These are phyloP conservation scores for Euplexia lucipara DNA, from an alignment of 2,888 invertebrate species.

Conservation along the genomic window DNA sequence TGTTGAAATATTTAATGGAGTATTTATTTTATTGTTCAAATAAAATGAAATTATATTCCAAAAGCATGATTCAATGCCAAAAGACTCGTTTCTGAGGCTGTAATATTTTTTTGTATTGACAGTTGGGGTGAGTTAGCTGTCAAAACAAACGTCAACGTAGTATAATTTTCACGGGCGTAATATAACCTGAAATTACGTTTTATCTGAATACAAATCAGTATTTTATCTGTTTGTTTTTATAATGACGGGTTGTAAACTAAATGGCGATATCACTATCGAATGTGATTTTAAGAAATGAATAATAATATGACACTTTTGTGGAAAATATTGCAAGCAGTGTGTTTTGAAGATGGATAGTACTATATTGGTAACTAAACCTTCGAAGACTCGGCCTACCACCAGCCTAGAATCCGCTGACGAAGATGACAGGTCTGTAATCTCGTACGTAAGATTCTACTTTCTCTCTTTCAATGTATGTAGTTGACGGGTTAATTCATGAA, in stretches of 20 bases:
- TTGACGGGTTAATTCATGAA: background rate
- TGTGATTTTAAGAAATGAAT: conserved; percentile 40
- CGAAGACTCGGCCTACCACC: conserved; percentile 72
- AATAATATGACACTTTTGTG: conserved; percentile 59
- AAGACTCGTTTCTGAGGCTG: conserved; percentile 14
- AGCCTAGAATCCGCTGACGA: conserved; percentile 78
- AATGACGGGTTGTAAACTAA: conserved; percentile 23
- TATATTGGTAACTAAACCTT: conserved; percentile 69
- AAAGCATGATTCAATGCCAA: background rate
- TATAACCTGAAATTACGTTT: conserved; percentile 45
- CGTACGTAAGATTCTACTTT: conserved; percentile 32
- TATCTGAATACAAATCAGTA: conserved; percentile 22
- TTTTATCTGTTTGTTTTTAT: conserved; percentile 19
- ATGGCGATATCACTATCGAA: conserved; percentile 24
- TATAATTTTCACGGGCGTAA: conserved; percentile 44
- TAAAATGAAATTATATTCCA: background rate
- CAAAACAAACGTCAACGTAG: conserved; percentile 45
- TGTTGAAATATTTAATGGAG: too few species aligned
- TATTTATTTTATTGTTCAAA: background rate
- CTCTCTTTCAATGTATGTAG: background rate
- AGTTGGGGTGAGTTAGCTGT: conserved; percentile 10
- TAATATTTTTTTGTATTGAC: background rate
- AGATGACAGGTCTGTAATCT: conserved; percentile 80
- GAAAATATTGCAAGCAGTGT: conserved; percentile 56
- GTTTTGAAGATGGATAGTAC: conserved; percentile 79